Conservation (phyloP, 2,888 invertebrate species). For the Drosophila mimica region DNA sequence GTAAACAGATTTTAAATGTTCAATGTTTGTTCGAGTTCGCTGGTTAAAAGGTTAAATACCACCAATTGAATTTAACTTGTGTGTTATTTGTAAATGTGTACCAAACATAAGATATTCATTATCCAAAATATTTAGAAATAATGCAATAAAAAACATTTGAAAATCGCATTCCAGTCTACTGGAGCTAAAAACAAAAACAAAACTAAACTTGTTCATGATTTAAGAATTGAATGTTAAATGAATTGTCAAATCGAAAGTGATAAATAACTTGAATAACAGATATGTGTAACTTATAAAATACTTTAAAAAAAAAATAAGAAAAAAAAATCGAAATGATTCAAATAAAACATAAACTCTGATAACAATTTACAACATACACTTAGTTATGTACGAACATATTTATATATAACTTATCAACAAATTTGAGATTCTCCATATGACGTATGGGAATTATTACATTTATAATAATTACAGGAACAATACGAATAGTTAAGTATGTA, state of each 20-base stretch:
- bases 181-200: not conserved
- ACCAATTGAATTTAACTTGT: conserved; percentile 31
- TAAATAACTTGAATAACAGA: conserved; percentile 10
- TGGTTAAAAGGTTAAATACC: conserved; percentile 14
- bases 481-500: conserved; percentile 10
- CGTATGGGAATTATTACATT: conserved; percentile 15
- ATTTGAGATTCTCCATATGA: conserved; percentile 7
- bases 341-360: not conserved
- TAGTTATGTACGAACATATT: conserved; percentile 16
- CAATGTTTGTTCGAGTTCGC: conserved; percentile 55
- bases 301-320: not conserved
- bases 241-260: conserved; percentile 32
- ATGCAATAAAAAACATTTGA: not conserved
- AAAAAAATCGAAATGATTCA: not conserved
- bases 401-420: conserved; percentile 5
- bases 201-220: not conserved
- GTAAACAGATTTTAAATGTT: conserved; percentile 39
- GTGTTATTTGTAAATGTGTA: conserved; percentile 28
- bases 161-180: conserved; percentile 1
- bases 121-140: not conserved
- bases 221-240: not conserved
- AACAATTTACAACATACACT: conserved; percentile 4
- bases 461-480: conserved; percentile 49
- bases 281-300: not conserved
- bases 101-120: conserved; percentile 2